Percentiles rank a stretch among this genome's conserved stretches.
phyloP scores from a whole-genome alignment of 1,140 invertebrate species.

The Ptiloglossa arizonensis region DNA sequence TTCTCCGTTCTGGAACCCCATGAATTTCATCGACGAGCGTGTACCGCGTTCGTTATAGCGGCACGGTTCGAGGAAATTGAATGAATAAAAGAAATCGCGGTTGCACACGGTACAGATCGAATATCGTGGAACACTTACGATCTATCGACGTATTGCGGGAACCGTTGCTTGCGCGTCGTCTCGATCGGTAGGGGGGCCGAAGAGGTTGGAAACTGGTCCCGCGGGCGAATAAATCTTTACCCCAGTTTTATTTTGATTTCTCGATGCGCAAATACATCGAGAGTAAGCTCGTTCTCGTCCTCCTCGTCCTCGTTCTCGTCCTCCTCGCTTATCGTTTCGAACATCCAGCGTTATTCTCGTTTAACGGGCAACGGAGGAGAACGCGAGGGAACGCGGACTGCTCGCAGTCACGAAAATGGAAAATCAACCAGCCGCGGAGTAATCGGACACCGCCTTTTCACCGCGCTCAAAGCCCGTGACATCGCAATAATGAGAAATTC shows the following conservation, averaged over 20 bases:
- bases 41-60: background rate
- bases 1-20: too few relatives aligned
- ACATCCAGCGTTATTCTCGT: slow-evolving; percentile 12
- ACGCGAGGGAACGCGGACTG: background rate
- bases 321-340: too few relatives aligned
- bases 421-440: slow-evolving; percentile 14
- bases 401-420: slow-evolving; percentile 21
- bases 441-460: slow-evolving; percentile 41
- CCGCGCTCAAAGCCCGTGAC: slow-evolving; percentile 29
- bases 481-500: slow-evolving; percentile 59
- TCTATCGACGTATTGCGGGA: slow-evolving; percentile 20
- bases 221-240: slow-evolving; percentile 13
- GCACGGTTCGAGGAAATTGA: background rate
- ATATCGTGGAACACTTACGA: background rate
- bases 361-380: background rate
- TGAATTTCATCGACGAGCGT: slow-evolving; percentile 19
- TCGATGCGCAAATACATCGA: background rate
- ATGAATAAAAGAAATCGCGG: slow-evolving; percentile 42
- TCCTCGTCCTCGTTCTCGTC: too few relatives aligned
- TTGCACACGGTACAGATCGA: background rate
- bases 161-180: background rate
- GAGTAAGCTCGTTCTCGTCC: background rate
- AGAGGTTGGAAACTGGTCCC: background rate
- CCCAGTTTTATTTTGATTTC: slow-evolving; percentile 13
- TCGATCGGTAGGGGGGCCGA: too few relatives aligned